A percentile compares a stretch with the other conserved stretches of the same genome.
phyloP scores from a whole-genome alignment of 2,113 vertebrate genomes.

The Planiliza haematocheilus region DNA sequence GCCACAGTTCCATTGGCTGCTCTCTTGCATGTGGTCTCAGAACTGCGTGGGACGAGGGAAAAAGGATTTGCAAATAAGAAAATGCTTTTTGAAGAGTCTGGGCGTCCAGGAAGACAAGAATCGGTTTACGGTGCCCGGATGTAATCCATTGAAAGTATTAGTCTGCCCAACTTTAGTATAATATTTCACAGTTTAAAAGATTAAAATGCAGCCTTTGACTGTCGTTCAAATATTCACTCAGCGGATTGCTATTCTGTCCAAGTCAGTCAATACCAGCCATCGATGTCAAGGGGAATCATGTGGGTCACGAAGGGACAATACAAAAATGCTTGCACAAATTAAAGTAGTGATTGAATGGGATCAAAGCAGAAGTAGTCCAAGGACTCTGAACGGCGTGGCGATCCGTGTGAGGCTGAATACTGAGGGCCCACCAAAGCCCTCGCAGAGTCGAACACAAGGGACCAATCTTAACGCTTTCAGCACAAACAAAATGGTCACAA shows the following conservation, averaged over 20 bases:
- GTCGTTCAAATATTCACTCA: conserved; percentile 16
- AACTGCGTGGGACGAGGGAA: conserved; percentile 58
- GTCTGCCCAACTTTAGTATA: neutral
- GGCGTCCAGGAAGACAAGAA: conserved; percentile 36
- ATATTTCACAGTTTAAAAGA: neutral
- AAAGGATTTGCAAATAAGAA: conserved; percentile 68
- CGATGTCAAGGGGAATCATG: conserved; percentile 55
- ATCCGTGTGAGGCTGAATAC: conserved; percentile 55
- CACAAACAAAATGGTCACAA: conserved; percentile 89
- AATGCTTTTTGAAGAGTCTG: conserved; percentile 50
- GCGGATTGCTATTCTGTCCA: conserved; percentile 15
- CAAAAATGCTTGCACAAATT: conserved; percentile 46
- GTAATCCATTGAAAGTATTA: conserved; percentile 14
- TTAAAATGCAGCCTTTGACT: conserved; percentile 1
- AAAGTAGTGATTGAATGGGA: conserved; percentile 49
- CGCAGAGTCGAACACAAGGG: conserved; percentile 75
- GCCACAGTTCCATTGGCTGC: conserved; percentile 70
- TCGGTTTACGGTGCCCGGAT: conserved; percentile 26
- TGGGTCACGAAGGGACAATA: conserved; percentile 62
- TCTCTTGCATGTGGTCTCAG: conserved; percentile 66
- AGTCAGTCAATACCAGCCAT: conserved; percentile 46
- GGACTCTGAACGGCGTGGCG: conserved; percentile 33
- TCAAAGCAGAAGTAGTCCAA: conserved; percentile 47
- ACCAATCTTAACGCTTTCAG: conserved; percentile 83
- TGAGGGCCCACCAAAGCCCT: conserved; percentile 66